A percentile compares a stretch with the other conserved stretches of the same genome.
Conservation (phyloP, 2,113 vertebrate genomes). For the Sitta europaea region DNA sequence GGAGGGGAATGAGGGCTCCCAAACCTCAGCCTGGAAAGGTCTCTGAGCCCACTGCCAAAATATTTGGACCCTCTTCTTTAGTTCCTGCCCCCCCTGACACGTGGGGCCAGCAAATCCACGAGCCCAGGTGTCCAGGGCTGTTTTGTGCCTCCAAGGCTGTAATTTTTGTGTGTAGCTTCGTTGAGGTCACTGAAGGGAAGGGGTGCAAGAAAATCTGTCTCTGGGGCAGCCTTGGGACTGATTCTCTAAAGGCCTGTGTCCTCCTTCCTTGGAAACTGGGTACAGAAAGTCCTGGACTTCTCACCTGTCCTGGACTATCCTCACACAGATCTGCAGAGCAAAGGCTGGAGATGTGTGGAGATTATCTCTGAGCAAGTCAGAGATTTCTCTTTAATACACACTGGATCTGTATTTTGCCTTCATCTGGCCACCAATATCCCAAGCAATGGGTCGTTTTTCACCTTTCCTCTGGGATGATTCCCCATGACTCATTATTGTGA, state of each 20-base stretch:
- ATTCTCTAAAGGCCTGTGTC: neutral
- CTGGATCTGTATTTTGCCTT: neutral
- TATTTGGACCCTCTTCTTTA: neutral
- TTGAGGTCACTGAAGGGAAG: neutral
- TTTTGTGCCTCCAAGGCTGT: neutral
- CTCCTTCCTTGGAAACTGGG: neutral
- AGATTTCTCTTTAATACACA: neutral
- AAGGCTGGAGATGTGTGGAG: neutral
- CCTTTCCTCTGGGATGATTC: neutral
- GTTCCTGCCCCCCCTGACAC: neutral
- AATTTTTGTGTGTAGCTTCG: neutral
- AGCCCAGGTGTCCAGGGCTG: rapidly evolving
- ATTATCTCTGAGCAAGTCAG: neutral
- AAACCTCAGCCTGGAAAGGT: neutral
- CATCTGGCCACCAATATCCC: neutral
- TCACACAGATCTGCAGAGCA: neutral
- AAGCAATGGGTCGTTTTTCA: neutral
- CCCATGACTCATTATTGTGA: neutral
- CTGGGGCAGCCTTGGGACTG: neutral
- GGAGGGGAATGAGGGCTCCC: neutral
- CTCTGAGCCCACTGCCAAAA: neutral
- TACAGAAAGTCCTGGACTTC: too few species aligned
- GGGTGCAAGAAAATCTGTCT: neutral
- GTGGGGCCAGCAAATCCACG: rapidly evolving
- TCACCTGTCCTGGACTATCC: neutral